Evolutionary conservation across 2,888 invertebrate species (phyloP), one percentile per base, ranked within the genome.

Genomic region (Linnaemya tessellans): DNA sequence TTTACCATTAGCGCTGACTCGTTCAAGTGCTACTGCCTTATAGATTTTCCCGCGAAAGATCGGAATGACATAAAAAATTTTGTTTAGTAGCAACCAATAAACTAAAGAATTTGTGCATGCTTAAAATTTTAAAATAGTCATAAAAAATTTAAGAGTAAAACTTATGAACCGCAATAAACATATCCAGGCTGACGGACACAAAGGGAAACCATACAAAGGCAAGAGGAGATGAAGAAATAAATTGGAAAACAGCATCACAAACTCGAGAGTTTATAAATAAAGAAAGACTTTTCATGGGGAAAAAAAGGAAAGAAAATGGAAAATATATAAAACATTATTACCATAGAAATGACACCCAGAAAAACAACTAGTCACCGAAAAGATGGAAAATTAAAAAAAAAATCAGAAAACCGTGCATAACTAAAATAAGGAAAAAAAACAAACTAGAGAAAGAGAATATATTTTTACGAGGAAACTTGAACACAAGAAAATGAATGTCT

Each of bases 111-210:
- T 43, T 74, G n/a, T 46, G 43, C 35, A 60, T 49, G 60, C 11
- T 68, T 51, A 38, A 60, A 30, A 49, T 73, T 67, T 73, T 46
- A 20, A 77, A 86, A 70, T 41, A 64, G 43, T 74, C 38, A 83
- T 79, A 83, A 80, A 86, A 75, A 75, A 80, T 82, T 79, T 74
- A 82, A 70, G 73, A 56, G 43, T 20, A 73, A 83, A 86, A 54
- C 35, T 60, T 73, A 71, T 11, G 68, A 77, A 74, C 13, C 79
- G 10, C 9, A 38, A 43, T 41, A 74, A 54, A 56, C 46, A 25
- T 13, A 58, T 0, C 10, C 30, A 30, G 11, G 20, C 58, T 62
- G 46, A 43, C 43, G 49, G 18, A 54, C 46, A 68, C 25, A 41
- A 54, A 11, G 22, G 56, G 15, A 56, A 43, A 46, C 38, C 60